Base-by-base conservation (phyloP, 2,113 vertebrate genomes). In the Lasiurus borealis region DNA sequence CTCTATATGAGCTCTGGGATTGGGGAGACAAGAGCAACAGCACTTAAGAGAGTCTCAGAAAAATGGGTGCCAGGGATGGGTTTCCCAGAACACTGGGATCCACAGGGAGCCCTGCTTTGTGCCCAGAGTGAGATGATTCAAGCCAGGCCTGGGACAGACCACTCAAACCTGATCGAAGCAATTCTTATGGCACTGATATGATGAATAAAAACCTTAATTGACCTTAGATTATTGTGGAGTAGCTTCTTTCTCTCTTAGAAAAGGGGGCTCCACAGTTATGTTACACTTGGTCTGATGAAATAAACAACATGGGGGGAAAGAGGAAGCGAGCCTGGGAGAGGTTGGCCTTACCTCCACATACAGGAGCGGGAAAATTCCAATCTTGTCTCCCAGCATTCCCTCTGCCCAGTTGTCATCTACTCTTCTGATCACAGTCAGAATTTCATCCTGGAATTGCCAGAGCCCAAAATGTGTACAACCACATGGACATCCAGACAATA, bases 331-430 rank as follows among this genome's bases (percentile, higher is more conserved):
- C 21, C 29, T 29, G 27, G 44, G 10, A 48, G 8, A 48, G 11
- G 36, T 12, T 0, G 71, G 85, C 31, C 98, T 99, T 98, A 99
- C 99, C 99, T 99, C 99, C 94, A 99, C 99, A 6, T 99, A 99
- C 44, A 99, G 98, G 83, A 99, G 99, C 66, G 99, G 99, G 85
- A 99, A 99, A 97, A 99, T 99, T 76, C 99, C 99, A 84, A 99
- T 99, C 98, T 99, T 99, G 98, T 99, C 99, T 98, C 99, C 99
- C 97, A 99, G 98, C 99, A 99, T 99, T 97, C 99, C 99, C 98
- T 99, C 99, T 9, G 99, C 99, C 99, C 99, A 99, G 98, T 99
- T 99, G 96, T 99, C 99, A 94, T 99, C 99, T 97, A 99, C 99
- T 97, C 99, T 98, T 95, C 99, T 99, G 97, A 99, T 99, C 97